Evolutionary conservation across 2,888 invertebrate genomes (phyloP), one percentile per base, ranked within the genome.

Genomic region (Pyrocoelia pectoralis): DNA sequence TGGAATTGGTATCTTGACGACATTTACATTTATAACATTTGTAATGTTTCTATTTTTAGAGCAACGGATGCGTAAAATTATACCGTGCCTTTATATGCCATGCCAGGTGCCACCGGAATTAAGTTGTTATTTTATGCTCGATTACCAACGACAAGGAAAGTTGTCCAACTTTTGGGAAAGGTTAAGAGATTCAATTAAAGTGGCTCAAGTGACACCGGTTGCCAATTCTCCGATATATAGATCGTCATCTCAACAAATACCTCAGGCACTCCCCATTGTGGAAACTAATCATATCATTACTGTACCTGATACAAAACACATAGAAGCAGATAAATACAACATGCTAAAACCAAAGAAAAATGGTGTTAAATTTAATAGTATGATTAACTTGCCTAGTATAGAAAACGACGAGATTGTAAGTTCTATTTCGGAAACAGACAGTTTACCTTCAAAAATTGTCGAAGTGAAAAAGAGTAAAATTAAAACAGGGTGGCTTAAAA

Each of bases 1-100:
- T 43, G 90, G 91, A 71, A 92, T 95, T 71, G 91, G 93, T 93
- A 14, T 17, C n/a, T n/a, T n/a, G n/a, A n/a, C n/a, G n/a, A n/a
- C n/a, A n/a, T n/a, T n/a, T n/a, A n/a, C n/a, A n/a, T n/a, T n/a
- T n/a, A n/a, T 33, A 2, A 18, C 17, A 19, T 10, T 19, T 49
- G 12, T 49, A 19, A 19, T 10, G 13, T 19, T 19, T n/a, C 12
- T 28, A 5, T 50, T 50, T 50, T 10, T 15, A 81, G 86, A 86
- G 68, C 82, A 84, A 71, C 77, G 82, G 14, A 78, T 84, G 58
- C 82, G 88, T 51, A 91, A 89, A 81, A 87, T 92, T 53, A 84
- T 92, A 52, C 92, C 92, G 0, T 87, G 89, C 89, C 88, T 91
- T 70, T 91, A 90, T 76, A 84, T 88, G 65, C 78, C 81, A 6